Evolutionary conservation across 2,113 vertebrate genomes (phyloP).

Genomic region (Excalfactoria chinensis): DNA sequence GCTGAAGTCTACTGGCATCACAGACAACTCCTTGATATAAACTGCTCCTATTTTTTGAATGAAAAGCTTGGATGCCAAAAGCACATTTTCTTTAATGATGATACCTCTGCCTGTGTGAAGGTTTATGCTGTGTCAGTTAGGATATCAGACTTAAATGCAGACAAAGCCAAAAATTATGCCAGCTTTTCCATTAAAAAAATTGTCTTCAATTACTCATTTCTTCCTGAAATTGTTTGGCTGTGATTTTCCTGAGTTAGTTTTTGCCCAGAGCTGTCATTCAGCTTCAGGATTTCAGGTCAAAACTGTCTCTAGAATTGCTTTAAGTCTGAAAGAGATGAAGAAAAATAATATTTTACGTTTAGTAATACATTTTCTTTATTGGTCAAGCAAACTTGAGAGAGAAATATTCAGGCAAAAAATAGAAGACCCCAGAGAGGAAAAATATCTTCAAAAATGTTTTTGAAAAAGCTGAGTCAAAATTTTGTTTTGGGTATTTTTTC

Average conservation of each 20-base stretch:
- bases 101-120: not conserved
- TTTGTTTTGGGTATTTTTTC: not conserved
- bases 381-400: not conserved
- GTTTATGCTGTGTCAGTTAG: slow-evolving; percentile 36
- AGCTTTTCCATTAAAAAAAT: slow-evolving; percentile 39
- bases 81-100: not conserved
- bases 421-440: not conserved
- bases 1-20: not conserved
- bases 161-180: not conserved
- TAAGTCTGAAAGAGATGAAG: not conserved
- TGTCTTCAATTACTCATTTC: not conserved
- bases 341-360: not conserved
- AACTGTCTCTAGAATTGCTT: not conserved
- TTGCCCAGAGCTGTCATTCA: not conserved
- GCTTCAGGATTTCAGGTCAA: not conserved
- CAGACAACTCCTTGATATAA: not conserved
- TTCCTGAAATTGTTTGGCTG: slow-evolving; percentile 20
- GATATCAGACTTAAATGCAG: not conserved
- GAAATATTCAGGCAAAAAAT: not conserved
- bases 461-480: not conserved
- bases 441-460: not conserved
- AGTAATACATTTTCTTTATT: not conserved
- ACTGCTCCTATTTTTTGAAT: not conserved
- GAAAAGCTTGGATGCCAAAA: not conserved
- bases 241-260: not conserved